Evolutionary conservation across 2,113 vertebrate genomes (phyloP), one percentile per base, ranked within the genome.

Genomic region (Misgurnus anguillicaudatus): DNA sequence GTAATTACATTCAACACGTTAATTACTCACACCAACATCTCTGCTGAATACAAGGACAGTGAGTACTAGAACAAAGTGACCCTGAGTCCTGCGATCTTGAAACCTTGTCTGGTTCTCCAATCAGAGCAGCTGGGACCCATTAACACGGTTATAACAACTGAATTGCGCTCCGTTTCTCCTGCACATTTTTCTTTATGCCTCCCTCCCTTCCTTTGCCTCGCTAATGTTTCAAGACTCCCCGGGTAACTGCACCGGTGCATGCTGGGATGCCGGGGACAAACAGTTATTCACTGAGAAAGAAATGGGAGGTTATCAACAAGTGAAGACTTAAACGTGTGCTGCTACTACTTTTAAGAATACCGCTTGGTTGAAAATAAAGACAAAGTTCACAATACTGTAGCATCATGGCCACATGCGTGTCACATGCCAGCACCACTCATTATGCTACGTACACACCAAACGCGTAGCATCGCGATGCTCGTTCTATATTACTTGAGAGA

Each of bases 61-160:
- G 41, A 45, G 79, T 73, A 65, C 60, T 64, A 80, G 48, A 73
- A 65, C 61, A 51, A 64, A 80, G 41, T 65, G 68, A 80, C 19
- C 58, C 47, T 0, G 36, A 55, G 69, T 58, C 19, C 61, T 38
- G 68, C 45, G 65, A 63, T 69, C 64, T 67, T 1, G 2, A 72
- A 72, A 51, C 53, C 11, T 48, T 8, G 36, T 80, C 78, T 80
- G 82, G 67, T 84, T 80, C 62, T 74, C 17, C 69, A 47, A 80
- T 77, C 57, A 84, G 51, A 57, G 47, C 66, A 64, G 55, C 77
- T 70, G 68, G 58, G 77, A 79, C 38, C 62, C 61, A 74, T 74
- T 74, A 61, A 74, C 71, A 74, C 58, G 19, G 42, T 61, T 62
- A 74, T 24, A 9, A 47, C 39, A 58, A 58, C 57, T 73, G 41